Evolutionary conservation across 1,140 invertebrate genomes (phyloP).

Genomic region (Drosophila littoralis): DNA sequence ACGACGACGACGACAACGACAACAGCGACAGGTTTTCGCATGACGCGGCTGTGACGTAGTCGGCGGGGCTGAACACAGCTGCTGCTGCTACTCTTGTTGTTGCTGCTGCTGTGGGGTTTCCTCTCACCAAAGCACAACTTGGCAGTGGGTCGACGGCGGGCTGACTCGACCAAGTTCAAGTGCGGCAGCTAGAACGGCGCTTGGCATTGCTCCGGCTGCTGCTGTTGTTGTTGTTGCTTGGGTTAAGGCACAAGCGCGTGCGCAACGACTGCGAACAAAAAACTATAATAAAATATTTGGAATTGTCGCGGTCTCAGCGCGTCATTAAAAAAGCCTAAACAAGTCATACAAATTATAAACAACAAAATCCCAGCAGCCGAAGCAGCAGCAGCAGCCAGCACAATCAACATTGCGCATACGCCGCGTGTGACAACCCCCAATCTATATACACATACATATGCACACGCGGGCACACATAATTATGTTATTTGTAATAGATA

Average conservation of each 20-base stretch:
- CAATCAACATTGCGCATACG: conserved; percentile 43
- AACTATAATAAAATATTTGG: conserved; percentile 53
- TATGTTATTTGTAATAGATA: conserved; percentile 21
- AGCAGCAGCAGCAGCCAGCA: background rate
- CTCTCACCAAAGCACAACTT: conserved; percentile 61
- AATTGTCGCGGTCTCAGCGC: conserved; percentile 49
- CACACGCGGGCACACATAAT: background rate
- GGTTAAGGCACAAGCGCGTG: conserved; percentile 75
- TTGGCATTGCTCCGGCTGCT: conserved; percentile 58
- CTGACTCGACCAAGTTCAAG: conserved; percentile 77
- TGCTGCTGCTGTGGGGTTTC: conserved; percentile 66
- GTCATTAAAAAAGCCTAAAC: conserved; percentile 69
- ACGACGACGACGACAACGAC: conserved; percentile 44
- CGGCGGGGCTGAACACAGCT: conserved; percentile 33
- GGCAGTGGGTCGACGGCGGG: conserved; percentile 71
- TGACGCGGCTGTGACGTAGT: conserved; percentile 78
- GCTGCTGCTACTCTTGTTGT: conserved; percentile 26
- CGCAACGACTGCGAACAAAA: conserved; percentile 40
- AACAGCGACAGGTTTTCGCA: conserved; percentile 70
- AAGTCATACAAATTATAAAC: conserved; percentile 42
- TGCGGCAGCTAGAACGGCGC: conserved; percentile 73
- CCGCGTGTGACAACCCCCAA: conserved; percentile 26
- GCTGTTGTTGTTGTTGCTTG: conserved; percentile 42
- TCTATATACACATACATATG: conserved; percentile 2
- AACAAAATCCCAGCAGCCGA: conserved; percentile 18